Evolutionary conservation across 2,888 invertebrate species (phyloP), one percentile per base, ranked within the genome.

Genomic region (Lathronympha strigana): DNA sequence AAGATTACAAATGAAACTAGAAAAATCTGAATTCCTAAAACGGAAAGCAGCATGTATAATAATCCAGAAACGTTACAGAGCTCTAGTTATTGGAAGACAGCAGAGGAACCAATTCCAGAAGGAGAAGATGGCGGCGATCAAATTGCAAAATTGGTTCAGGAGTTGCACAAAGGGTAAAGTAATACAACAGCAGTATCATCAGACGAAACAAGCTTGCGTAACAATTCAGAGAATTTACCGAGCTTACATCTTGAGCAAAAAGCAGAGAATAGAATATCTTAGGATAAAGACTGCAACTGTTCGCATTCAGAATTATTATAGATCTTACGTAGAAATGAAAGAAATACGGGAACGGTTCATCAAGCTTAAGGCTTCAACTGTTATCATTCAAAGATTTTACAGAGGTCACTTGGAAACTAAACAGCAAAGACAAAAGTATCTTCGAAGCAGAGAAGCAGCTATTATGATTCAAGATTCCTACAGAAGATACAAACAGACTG

Each of bases 71-170:
- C 74, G 74, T 4, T 93, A 82, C 69, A 84, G 88, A 72, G 87
- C 90, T 0, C 76, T 76, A 36, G 63, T 77, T 23, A 25, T 78
- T 23, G 85, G 84, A 58, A 84, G 78, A 71, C 58, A 70, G 50
- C 75, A 82, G 43, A 81, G 83, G 67, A 64, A 75, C 28, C 66
- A 72, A 1, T 93, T 83, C 70, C 45, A 84, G 0, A 62, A 73
- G 43, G 76, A 84, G 43, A 89, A 84, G 76, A 66, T 77, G 25
- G 81, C 90, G 4, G 82, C 80, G 4, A 63, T 83, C 0, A 79
- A 71, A 66, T 86, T 94, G 45, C 94, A 94, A 76, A 73, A 69
- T 5, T 91, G 90, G 88, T 93, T 88, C 74, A 86, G 89, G 74
- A 79, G 72, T 66, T 75, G 74, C 45, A 80, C 73, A 68, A 78